phyloP scores from a whole-genome alignment of 2,888 invertebrate species.

The Dascillus cervinus region DNA sequence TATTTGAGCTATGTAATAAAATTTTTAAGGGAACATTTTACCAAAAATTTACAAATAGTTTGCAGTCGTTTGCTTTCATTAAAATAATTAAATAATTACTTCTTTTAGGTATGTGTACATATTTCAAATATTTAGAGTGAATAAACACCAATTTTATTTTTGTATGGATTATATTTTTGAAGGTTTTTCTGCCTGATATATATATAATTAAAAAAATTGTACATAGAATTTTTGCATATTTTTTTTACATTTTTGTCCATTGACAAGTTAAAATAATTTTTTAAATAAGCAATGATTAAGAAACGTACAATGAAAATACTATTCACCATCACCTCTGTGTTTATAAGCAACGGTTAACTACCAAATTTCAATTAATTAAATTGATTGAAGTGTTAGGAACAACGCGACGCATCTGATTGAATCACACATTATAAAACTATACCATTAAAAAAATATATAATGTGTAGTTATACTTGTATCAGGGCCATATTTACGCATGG shows the following conservation, averaged over 20 bases:
- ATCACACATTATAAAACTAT: no score
- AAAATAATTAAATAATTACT: conserved; percentile 9
- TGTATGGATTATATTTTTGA: conserved; percentile 36
- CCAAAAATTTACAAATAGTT: neutral
- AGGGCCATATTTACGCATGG: no score
- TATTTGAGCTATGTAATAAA: neutral
- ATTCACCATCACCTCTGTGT: no score
- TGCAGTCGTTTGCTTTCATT: neutral
- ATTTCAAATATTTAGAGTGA: conserved; percentile 22
- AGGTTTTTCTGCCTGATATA: conserved; percentile 16
- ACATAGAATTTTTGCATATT: conserved; percentile 1
- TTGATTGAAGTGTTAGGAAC: no score
- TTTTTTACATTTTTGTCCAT: neutral
- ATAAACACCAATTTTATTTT: conserved; percentile 36
- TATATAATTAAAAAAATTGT: neutral
- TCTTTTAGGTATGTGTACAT: no score
- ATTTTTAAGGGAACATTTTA: neutral
- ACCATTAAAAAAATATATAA: no score
- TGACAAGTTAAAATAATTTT: neutral
- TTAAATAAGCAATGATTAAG: no score
- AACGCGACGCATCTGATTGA: no score
- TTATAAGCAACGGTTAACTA: no score
- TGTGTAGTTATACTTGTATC: no score
- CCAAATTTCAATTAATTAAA: no score
- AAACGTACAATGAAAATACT: no score